Percentiles rank a stretch among this genome's conserved stretches.
phyloP scores from a whole-genome alignment of 2,888 invertebrate genomes.

The Agrotis ipsilon region DNA sequence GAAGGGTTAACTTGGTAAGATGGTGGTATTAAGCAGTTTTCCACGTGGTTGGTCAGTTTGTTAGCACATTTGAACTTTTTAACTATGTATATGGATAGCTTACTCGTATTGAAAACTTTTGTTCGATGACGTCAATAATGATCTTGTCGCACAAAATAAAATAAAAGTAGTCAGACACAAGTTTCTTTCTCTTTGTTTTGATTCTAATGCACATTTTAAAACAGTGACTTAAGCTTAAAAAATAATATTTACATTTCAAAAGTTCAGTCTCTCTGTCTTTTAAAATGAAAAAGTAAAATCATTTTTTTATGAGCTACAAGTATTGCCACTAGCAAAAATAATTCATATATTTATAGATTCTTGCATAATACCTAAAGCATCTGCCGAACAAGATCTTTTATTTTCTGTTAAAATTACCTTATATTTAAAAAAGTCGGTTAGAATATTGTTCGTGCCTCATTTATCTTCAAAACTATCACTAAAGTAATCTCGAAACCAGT shows the following conservation, averaged over 20 bases:
- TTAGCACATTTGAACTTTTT: constrained; percentile 3
- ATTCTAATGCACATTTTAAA: neutral
- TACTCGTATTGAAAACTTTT: neutral
- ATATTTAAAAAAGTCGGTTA: neutral
- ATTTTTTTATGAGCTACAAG: too few relatives aligned
- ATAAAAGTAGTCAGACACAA: neutral
- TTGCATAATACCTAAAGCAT: neutral
- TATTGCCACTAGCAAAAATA: too few relatives aligned
- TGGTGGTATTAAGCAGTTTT: constrained; percentile 25
- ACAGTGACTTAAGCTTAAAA: neutral
- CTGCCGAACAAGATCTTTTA: neutral
- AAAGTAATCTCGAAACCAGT: neutral
- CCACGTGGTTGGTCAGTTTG: constrained; percentile 15
- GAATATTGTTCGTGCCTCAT: neutral
- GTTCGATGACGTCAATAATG: neutral
- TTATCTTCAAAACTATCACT: constrained; percentile 2
- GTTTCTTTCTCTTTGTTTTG: neutral
- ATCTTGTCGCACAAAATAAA: neutral
- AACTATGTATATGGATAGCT: neutral
- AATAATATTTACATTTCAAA: neutral
- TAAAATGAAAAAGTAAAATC: too few relatives aligned
- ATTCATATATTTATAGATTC: neutral
- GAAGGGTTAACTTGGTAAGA: constrained; percentile 30
- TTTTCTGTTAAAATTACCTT: neutral
- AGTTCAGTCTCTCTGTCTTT: too few relatives aligned